Conservation (phyloP, 2,888 invertebrate species). For the Lepeophtheirus nordmannii region DNA sequence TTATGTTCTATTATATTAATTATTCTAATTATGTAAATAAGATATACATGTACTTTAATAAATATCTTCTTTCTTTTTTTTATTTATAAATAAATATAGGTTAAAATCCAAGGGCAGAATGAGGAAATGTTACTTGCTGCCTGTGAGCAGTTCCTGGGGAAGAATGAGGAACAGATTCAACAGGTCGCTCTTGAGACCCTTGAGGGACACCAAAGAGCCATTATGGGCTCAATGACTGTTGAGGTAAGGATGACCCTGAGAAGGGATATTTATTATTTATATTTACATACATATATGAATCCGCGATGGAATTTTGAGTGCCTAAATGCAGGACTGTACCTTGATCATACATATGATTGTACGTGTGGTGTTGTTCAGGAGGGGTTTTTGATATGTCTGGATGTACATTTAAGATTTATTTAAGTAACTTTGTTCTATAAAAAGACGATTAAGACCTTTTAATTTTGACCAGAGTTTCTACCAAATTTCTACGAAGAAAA, state of each 20-base stretch:
- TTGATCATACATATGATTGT: no score
- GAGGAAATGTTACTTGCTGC: conserved; percentile 76
- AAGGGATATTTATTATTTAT: conserved; percentile 16
- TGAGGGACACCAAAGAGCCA: conserved; percentile 84
- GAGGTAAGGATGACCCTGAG: conserved; percentile 41
- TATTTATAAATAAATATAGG: conserved; percentile 37
- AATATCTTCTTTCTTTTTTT: no score
- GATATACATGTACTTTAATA: no score
- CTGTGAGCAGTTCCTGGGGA: conserved; percentile 84
- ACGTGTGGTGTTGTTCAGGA: no score
- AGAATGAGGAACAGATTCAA: conserved; percentile 69
- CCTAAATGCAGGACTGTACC: background rate
- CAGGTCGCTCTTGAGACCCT: conserved; percentile 78
- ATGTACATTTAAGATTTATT: no score
- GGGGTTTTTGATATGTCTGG: no score
- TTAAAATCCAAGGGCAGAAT: conserved; percentile 74
- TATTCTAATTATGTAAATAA: no score
- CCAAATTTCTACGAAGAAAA: no score
- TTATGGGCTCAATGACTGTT: conserved; percentile 92
- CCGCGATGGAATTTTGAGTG: background rate
- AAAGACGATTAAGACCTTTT: no score
- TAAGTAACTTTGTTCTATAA: no score
- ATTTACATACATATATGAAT: conserved; percentile 8
- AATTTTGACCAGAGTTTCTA: no score
- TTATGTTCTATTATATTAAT: no score